Percentiles rank a stretch among this genome's conserved stretches.
Evolutionary conservation across 2,797 vertebrate species (phyloP).

Genomic region (Crypturellus tataupa): DNA sequence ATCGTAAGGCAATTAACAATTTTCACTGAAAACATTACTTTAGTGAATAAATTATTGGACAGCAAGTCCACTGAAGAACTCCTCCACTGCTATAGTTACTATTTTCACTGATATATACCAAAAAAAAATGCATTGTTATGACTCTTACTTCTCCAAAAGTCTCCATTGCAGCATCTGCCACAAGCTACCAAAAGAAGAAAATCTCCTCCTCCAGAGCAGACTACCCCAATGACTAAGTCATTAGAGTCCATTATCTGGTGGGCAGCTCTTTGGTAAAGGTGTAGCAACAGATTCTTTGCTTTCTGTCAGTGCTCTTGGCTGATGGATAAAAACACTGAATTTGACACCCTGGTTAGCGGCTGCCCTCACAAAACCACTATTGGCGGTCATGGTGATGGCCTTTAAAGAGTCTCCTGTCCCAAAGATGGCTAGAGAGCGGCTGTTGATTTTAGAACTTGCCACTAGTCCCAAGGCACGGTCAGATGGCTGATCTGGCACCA

Average conservation of each 20-base stretch:
- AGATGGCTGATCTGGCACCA: slow-evolving; percentile 91
- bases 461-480: slow-evolving; percentile 88
- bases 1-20: not conserved
- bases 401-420: slow-evolving; percentile 92
- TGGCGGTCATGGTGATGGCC: slow-evolving; percentile 95
- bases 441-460: slow-evolving; percentile 92
- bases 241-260: not conserved
- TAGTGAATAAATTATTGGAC: slow-evolving; percentile 47
- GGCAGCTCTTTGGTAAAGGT: slow-evolving; percentile 78
- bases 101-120: not conserved
- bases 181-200: not conserved
- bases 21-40: not conserved
- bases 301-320: slow-evolving; percentile 93
- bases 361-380: slow-evolving; percentile 94
- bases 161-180: not conserved
- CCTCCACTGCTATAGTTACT: not conserved
- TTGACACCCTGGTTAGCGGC: slow-evolving; percentile 93
- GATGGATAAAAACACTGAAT: slow-evolving; percentile 95
- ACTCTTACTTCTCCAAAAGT: not conserved
- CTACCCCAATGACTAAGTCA: not conserved
- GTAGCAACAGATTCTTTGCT: slow-evolving; percentile 92
- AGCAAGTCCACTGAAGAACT: not conserved
- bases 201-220: slow-evolving; percentile 29
- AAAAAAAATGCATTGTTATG: not conserved
- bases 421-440: slow-evolving; percentile 92